phyloP scores from a whole-genome alignment of 2,113 vertebrate species.

The Anoplopoma fimbria region DNA sequence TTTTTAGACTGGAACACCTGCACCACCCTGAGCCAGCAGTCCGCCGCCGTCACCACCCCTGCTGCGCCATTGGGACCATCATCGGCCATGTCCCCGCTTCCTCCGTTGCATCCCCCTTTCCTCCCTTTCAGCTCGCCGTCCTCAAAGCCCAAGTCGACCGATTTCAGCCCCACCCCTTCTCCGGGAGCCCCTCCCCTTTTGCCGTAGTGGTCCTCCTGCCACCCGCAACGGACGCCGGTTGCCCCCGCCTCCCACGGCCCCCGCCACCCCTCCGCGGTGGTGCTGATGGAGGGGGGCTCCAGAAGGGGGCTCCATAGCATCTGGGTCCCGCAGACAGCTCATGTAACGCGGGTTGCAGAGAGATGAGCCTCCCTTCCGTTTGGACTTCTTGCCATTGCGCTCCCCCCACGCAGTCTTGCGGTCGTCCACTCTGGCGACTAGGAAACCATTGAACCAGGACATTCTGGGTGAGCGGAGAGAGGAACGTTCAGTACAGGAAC shows the following conservation, averaged over 20 bases:
- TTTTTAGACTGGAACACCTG: slow-evolving; percentile 96
- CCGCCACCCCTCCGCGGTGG: slow-evolving; percentile 77
- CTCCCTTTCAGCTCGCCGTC: slow-evolving; percentile 84
- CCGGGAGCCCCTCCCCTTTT: slow-evolving; percentile 81
- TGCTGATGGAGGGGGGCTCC: slow-evolving; percentile 82
- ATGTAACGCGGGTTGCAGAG: slow-evolving; percentile 94
- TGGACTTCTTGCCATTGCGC: slow-evolving; percentile 94
- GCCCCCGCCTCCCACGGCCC: slow-evolving; percentile 76
- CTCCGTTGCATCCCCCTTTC: slow-evolving; percentile 79
- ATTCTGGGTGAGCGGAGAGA: slow-evolving; percentile 82
- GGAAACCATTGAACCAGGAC: slow-evolving; percentile 98
- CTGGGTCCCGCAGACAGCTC: slow-evolving; percentile 95
- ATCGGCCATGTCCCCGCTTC: slow-evolving; percentile 71
- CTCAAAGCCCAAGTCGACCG: slow-evolving; percentile 89
- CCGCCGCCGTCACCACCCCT: slow-evolving; percentile 74
- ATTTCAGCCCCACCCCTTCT: slow-evolving; percentile 89
- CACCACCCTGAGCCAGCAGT: slow-evolving; percentile 89
- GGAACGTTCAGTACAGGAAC: background rate
- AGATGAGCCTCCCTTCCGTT: slow-evolving; percentile 86
- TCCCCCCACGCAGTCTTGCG: slow-evolving; percentile 96
- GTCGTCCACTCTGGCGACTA: slow-evolving; percentile 97
- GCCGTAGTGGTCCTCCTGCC: slow-evolving; percentile 95
- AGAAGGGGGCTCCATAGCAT: slow-evolving; percentile 85
- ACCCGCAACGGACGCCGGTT: slow-evolving; percentile 87
- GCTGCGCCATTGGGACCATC: slow-evolving; percentile 57